Evolutionary conservation across 2,113 vertebrate species (phyloP), one percentile per base, ranked within the genome.

Genomic region (Brachypodius melanocephalos): DNA sequence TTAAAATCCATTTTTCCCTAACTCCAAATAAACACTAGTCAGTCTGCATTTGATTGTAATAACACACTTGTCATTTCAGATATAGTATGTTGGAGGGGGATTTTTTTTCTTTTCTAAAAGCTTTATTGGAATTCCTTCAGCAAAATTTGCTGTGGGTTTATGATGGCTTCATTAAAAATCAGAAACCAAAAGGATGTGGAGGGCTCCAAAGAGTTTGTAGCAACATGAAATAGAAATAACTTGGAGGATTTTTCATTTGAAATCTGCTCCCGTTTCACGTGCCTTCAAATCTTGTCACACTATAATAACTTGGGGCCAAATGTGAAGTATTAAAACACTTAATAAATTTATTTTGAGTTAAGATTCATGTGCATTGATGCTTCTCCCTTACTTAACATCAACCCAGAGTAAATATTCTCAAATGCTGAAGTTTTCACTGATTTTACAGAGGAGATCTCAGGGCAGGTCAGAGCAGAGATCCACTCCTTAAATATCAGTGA

Each of bases 1-100:
- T 94, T 94, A 96, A 96, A 94, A 7, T 42, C 73, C 43, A 24
- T 94, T 97, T 96, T 90, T 19, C 59, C 67, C 81, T 82, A 61
- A 67, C 73, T 78, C 91, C 95, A 96, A 93, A 96, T 90, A 96
- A 96, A 94, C 71, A 87, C 67, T 12, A 95, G 84, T 38, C 43
- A 83, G 85, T 71, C 92, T 94, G 88, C 79, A 59, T 85, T 89
- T 88, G 87, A 90, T 93, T 94, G 57, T 82, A 93, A 72, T 46
- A 91, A 87, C 57, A 78, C 67, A 88, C 48, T 43, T 91, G 79
- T 92, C 91, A 68, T 88, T 88, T 93, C 72, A 88, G 36, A 86
- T 91, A 76, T 6, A 58, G 24, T 25, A 54, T 49, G 21, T 24
- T 72, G 10, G 69, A 67, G 18, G 6, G 0, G n/a, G n/a, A n/a